Evolutionary conservation across 1,140 invertebrate species (phyloP).

Genomic region (Steinernema feltiae): DNA sequence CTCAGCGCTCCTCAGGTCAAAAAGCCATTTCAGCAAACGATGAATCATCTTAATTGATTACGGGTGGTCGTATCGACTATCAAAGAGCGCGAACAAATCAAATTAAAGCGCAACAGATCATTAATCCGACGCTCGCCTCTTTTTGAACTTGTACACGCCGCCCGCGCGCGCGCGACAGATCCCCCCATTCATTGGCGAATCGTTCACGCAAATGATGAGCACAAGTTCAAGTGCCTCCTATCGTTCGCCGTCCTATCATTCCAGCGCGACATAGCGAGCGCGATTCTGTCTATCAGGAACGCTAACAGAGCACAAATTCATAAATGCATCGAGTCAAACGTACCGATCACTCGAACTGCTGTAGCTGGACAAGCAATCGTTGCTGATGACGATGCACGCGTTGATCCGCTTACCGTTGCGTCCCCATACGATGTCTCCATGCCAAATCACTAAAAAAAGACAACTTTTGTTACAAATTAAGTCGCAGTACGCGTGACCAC

Average conservation of each 20-base stretch:
- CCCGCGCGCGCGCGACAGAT: neutral
- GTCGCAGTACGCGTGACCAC: neutral
- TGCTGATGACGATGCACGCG: too few species aligned
- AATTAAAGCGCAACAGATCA: conserved; percentile 5
- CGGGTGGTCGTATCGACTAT: conserved; percentile 6
- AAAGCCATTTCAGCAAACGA: neutral
- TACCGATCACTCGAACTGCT: too few species aligned
- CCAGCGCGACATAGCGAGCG: too few species aligned
- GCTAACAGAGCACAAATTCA: too few species aligned
- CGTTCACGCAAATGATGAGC: neutral
- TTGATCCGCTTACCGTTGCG: too few species aligned
- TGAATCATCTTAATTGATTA: neutral
- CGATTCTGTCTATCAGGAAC: too few species aligned
- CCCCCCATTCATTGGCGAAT: neutral
- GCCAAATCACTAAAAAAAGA: neutral
- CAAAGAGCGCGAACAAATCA: neutral
- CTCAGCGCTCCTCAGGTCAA: neutral
- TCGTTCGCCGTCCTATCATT: too few species aligned
- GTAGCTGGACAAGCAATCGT: too few species aligned
- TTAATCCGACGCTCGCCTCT: conserved; percentile 13
- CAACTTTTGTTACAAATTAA: neutral
- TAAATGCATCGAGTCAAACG: too few species aligned
- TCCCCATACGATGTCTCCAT: too few species aligned
- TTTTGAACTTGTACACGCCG: neutral
- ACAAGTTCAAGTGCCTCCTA: neutral